A percentile compares a stretch with the other conserved stretches of the same genome.
Conservation (phyloP, 2,888 invertebrate genomes). For the Drosophila atripex region DNA sequence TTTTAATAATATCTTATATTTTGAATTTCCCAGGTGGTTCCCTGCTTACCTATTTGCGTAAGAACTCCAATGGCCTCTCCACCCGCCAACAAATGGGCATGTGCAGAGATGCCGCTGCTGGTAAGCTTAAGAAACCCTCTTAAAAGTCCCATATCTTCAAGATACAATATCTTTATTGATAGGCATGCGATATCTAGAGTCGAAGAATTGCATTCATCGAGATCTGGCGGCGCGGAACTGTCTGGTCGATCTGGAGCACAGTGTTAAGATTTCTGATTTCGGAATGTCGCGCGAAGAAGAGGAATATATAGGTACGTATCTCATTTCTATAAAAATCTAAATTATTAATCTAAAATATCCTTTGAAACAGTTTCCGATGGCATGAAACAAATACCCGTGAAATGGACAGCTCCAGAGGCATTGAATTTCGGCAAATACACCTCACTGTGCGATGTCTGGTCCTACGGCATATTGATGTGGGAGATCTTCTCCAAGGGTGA, state of each 20-base stretch:
- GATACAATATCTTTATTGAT: not conserved
- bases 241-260: constrained; percentile 89
- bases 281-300: constrained; percentile 99
- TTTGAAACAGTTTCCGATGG: constrained; percentile 92
- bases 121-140: constrained; percentile 78
- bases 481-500: constrained; percentile 97
- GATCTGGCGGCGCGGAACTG: constrained; percentile 98
- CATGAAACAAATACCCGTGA: constrained; percentile 99
- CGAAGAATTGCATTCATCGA: constrained; percentile 97
- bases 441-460: constrained; percentile 98
- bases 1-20: not conserved
- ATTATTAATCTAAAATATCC: not conserved
- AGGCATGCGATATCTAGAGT: constrained; percentile 96
- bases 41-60: constrained; percentile 93
- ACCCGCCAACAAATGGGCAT: constrained; percentile 91
- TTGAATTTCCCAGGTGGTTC: constrained; percentile 90
- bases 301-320: constrained; percentile 89
- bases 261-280: constrained; percentile 98
- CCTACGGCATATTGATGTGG: constrained; percentile 97
- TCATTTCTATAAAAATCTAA: too few species aligned
- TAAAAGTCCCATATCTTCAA: not conserved
- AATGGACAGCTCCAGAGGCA: constrained; percentile 99
- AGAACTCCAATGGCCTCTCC: constrained; percentile 88
- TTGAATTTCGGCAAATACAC: constrained; percentile 98
- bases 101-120: constrained; percentile 97